phyloP scores from a whole-genome alignment of 2,888 invertebrate genomes.

The Bembecia ichneumoniformis region DNA sequence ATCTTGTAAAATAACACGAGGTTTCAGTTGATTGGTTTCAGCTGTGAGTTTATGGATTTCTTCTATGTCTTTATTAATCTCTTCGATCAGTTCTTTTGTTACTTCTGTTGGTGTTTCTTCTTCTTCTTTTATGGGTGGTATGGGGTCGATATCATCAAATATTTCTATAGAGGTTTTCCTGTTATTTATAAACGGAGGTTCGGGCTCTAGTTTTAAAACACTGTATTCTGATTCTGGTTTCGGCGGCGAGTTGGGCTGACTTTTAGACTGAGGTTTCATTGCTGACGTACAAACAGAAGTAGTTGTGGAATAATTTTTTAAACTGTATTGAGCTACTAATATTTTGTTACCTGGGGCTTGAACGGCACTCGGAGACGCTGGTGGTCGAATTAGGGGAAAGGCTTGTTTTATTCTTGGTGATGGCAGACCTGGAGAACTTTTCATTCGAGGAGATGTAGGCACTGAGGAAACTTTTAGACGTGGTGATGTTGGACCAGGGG shows the following conservation, averaged over 20 bases:
- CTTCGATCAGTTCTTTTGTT: conserved; percentile 49
- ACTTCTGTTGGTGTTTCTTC: conserved; percentile 50
- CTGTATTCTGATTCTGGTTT: conserved; percentile 58
- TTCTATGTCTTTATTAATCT: conserved; percentile 65
- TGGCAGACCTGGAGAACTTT: conserved; percentile 77
- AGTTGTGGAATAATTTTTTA: conserved; percentile 61
- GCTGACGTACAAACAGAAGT: conserved; percentile 31
- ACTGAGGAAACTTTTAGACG: conserved; percentile 78
- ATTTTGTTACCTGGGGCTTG: conserved; percentile 71
- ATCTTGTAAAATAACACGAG: conserved; percentile 58
- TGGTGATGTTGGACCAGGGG: conserved; percentile 75
- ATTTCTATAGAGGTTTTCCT: conserved; percentile 46
- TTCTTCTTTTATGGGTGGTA: conserved; percentile 59
- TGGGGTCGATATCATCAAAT: conserved; percentile 53
- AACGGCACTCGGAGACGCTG: conserved; percentile 72
- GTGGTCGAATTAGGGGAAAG: conserved; percentile 73
- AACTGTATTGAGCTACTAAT: conserved; percentile 71
- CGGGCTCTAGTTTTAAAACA: conserved; percentile 33
- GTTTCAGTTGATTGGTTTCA: conserved; percentile 53
- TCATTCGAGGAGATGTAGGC: conserved; percentile 83
- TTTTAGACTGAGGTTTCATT: conserved; percentile 57
- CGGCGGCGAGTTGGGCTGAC: conserved; percentile 64
- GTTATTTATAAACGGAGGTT: conserved; percentile 33
- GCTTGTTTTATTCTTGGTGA: conserved; percentile 78
- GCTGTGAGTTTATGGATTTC: conserved; percentile 64